Conservation (phyloP, 1,140 invertebrate species). For the Copidosoma floridanum region DNA sequence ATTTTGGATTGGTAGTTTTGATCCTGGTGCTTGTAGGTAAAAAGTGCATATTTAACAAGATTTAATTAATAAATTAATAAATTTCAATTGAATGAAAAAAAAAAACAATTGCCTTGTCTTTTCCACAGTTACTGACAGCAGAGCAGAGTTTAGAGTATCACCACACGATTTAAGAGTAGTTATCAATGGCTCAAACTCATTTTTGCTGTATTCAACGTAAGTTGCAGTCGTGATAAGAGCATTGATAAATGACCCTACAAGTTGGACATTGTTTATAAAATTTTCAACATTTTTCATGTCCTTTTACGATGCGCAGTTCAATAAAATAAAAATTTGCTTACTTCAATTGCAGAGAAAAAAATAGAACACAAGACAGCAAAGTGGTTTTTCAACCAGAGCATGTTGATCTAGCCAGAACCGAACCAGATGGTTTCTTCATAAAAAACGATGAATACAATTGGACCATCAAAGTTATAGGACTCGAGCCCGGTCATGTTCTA, state of each 20-base stretch:
- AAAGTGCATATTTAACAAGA: no score
- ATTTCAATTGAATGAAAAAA: no score
- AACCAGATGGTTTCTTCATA: slow-evolving; percentile 33
- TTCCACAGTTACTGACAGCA: slow-evolving; percentile 30
- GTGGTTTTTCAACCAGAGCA: slow-evolving; percentile 44
- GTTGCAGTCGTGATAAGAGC: no score
- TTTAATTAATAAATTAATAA: no score
- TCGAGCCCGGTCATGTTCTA: slow-evolving; percentile 60
- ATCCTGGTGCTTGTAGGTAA: slow-evolving; percentile 7
- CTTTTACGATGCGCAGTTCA: no score
- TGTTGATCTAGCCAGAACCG: slow-evolving; percentile 38
- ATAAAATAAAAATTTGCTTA: not conserved
- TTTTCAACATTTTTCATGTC: no score
- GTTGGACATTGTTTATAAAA: no score
- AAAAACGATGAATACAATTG: slow-evolving; percentile 36
- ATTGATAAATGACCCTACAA: no score
- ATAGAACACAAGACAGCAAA: slow-evolving; percentile 33
- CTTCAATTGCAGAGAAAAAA: slow-evolving; percentile 27
- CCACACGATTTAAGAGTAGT: slow-evolving; percentile 51
- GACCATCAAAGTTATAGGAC: slow-evolving; percentile 59
- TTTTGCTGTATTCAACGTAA: slow-evolving; percentile 46
- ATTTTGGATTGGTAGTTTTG: not conserved
- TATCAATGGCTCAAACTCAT: slow-evolving; percentile 38
- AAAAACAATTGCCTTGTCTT: slow-evolving; percentile 4
- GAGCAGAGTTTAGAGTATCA: slow-evolving; percentile 37